These are phyloP conservation scores for Lasiommata megera DNA, from an alignment of 2,888 invertebrate genomes.

Conservation along the genomic window DNA sequence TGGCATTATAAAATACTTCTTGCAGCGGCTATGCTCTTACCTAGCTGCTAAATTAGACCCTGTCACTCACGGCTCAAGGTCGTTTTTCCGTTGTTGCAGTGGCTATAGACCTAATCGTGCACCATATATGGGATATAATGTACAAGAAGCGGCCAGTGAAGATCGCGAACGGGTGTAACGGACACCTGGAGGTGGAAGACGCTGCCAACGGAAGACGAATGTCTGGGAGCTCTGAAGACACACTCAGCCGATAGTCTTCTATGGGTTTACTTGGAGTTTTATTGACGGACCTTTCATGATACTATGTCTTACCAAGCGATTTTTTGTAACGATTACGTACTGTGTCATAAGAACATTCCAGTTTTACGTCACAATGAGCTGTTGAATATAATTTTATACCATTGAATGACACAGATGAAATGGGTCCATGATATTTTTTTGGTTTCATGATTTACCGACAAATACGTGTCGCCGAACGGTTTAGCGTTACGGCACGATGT, in stretches of 20 bases:
- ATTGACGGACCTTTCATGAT: conserved; percentile 12
- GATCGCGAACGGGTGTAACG: conserved; percentile 65
- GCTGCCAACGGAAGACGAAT: conserved; percentile 53
- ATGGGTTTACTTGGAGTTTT: conserved; percentile 33
- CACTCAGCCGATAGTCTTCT: conserved; percentile 72
- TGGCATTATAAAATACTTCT: conserved; percentile 41
- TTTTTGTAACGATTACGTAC: background rate
- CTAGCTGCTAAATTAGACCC: conserved; percentile 56
- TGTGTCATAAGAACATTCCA: background rate
- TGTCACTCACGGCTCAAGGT: conserved; percentile 50
- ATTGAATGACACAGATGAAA: too few relatives aligned
- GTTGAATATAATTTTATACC: too few relatives aligned
- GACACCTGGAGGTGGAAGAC: conserved; percentile 58
- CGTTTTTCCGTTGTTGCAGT: conserved; percentile 90
- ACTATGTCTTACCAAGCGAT: background rate
- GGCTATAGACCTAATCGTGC: conserved; percentile 99
- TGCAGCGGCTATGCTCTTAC: conserved; percentile 82
- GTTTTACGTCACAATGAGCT: too few relatives aligned
- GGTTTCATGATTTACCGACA: too few relatives aligned
- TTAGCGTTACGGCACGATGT: too few relatives aligned
- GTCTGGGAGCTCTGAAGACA: conserved; percentile 76
- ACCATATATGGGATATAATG: conserved; percentile 98
- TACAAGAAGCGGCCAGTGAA: conserved; percentile 72
- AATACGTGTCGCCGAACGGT: too few relatives aligned
- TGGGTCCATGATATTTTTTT: too few relatives aligned